Evolutionary conservation across 2,888 invertebrate genomes (phyloP).

Genomic region (Pelosia muscerda): DNA sequence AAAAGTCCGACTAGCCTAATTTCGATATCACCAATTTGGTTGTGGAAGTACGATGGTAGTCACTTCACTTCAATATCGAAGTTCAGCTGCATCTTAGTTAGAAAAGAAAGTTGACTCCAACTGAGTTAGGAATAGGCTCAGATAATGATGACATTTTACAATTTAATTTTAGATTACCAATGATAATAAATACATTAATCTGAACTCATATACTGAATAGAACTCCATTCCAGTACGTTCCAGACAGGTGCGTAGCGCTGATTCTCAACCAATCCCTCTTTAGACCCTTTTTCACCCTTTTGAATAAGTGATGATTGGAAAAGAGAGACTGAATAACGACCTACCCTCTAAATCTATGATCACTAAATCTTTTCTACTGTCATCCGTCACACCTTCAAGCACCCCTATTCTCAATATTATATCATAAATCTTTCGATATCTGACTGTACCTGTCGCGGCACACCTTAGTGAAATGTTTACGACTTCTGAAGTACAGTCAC

Average conservation of each 20-base stretch:
- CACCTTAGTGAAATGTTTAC: constrained; percentile 41
- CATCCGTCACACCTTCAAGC: background rate
- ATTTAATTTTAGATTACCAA: too few species aligned
- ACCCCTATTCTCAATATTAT: constrained; percentile 17
- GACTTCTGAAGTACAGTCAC: constrained; percentile 24
- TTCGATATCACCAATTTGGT: too few species aligned
- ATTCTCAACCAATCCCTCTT: background rate
- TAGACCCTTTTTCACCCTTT: constrained; percentile 3
- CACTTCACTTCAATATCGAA: too few species aligned
- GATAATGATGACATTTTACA: too few species aligned
- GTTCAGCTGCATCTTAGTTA: too few species aligned
- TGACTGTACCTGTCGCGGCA: constrained; percentile 13
- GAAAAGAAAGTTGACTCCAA: too few species aligned
- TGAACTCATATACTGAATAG: too few species aligned
- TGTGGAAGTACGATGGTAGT: too few species aligned
- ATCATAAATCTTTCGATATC: constrained; percentile 25
- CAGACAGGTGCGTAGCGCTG: background rate
- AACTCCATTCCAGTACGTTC: too few species aligned
- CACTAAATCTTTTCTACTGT: constrained; percentile 7
- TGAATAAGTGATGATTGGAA: background rate
- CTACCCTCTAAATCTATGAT: background rate
- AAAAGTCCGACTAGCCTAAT: too few species aligned
- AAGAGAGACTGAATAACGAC: background rate
- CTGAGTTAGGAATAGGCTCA: too few species aligned
- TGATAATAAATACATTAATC: too few species aligned